Conservation (phyloP, 1,140 invertebrate genomes). For the Microplitis demolitor region DNA sequence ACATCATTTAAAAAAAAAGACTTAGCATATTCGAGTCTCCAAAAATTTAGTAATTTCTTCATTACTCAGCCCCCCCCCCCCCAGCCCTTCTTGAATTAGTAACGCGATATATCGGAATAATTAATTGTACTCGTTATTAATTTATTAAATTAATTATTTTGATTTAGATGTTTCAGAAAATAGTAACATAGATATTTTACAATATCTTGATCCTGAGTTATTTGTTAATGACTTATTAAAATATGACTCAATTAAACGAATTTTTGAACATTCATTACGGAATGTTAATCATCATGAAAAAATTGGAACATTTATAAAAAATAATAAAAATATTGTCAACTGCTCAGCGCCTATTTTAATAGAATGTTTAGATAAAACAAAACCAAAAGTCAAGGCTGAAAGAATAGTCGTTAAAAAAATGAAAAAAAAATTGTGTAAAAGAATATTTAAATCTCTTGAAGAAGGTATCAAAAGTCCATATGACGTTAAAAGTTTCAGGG, state of each 20-base stretch:
- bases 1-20: too few relatives aligned
- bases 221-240: conserved; percentile 32
- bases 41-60: too few relatives aligned
- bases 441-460: conserved; percentile 28
- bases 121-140: too few relatives aligned
- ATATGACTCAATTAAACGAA: conserved; percentile 27
- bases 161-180: conserved; percentile 38
- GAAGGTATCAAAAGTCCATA: conserved; percentile 13
- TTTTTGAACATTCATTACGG: conserved; percentile 35
- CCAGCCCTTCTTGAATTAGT: too few relatives aligned
- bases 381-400: conserved; percentile 35
- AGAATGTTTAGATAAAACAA: conserved; percentile 36
- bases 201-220: conserved; percentile 33
- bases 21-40: too few relatives aligned
- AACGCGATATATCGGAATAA: too few relatives aligned
- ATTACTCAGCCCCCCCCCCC: too few relatives aligned
- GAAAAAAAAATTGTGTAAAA: conserved; percentile 34
- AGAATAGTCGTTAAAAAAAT: conserved; percentile 35
- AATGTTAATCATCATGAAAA: conserved; percentile 26
- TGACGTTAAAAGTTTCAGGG: conserved; percentile 34
- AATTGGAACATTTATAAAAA: conserved; percentile 34
- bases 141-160: conserved; percentile 5
- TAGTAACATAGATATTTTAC: conserved; percentile 33
- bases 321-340: not conserved
- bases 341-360: conserved; percentile 26